A percentile compares a stretch with the other conserved stretches of the same genome.
Conservation (phyloP, 2,797 vertebrate genomes). For the Catostomus latipinnis region DNA sequence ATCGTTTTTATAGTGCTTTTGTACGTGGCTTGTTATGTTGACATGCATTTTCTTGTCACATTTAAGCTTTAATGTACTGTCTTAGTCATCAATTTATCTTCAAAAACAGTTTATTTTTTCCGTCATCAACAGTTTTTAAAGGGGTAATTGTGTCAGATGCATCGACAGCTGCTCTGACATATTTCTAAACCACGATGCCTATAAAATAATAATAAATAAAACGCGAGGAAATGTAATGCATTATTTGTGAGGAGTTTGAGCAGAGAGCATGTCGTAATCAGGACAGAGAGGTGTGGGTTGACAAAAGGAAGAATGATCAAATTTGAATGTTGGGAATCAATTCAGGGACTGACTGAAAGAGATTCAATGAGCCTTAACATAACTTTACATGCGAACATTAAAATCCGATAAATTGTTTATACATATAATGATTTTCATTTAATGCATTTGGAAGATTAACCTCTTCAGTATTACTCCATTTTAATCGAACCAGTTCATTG, state of each 20-base stretch:
- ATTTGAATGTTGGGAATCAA: slow-evolving; percentile 13
- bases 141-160: slow-evolving; percentile 25
- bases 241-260: slow-evolving; percentile 70
- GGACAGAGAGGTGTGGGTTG: slow-evolving; percentile 1
- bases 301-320: slow-evolving; percentile 14
- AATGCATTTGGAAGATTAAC: no score
- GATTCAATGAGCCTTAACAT: no score
- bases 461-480: no score
- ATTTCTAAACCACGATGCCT: slow-evolving; percentile 9
- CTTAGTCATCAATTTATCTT: background rate
- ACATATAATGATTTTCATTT: no score
- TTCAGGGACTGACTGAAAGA: background rate
- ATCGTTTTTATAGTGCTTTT: slow-evolving; percentile 2
- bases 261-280: slow-evolving; percentile 52
- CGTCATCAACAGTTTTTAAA: background rate
- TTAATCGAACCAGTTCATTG: no score
- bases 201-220: background rate
- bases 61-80: background rate
- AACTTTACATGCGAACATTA: no score
- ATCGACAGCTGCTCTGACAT: slow-evolving; percentile 39
- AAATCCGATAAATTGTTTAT: no score
- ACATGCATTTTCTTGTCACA: background rate
- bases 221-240: slow-evolving; percentile 53
- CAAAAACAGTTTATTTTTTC: slow-evolving; percentile 3
- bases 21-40: background rate